Percentiles rank a stretch among this genome's conserved stretches.
Evolutionary conservation across 2,888 invertebrate species (phyloP).

Genomic region (Prenolepis imparis): DNA sequence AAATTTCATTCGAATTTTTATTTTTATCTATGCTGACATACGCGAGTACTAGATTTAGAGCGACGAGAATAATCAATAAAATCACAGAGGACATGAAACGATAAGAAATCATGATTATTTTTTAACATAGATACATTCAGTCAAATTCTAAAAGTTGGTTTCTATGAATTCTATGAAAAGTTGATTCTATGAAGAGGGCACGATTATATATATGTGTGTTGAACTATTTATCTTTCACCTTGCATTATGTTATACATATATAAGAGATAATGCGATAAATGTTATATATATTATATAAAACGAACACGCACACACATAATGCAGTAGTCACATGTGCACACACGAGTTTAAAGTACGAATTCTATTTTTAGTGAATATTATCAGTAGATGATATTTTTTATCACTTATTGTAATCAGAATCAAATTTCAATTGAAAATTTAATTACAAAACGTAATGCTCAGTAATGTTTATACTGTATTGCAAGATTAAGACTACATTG

Average conservation of each 20-base stretch:
- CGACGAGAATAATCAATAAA: neutral
- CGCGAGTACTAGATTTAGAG: neutral
- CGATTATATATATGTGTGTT: neutral
- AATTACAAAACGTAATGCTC: neutral
- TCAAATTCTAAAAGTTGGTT: neutral
- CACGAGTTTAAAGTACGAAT: neutral
- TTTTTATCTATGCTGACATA: neutral
- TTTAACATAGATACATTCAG: neutral
- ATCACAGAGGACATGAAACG: neutral
- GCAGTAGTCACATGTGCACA: neutral
- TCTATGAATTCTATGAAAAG: too few relatives aligned
- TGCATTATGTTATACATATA: neutral
- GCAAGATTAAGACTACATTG: conserved; percentile 6
- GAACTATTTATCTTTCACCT: neutral
- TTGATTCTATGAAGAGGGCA: too few relatives aligned
- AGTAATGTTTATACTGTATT: conserved; percentile 10
- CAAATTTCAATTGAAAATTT: neutral
- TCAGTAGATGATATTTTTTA: neutral
- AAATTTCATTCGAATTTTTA: neutral
- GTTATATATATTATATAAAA: neutral
- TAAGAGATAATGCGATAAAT: conserved; percentile 17
- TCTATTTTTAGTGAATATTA: neutral
- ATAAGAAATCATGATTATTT: conserved; percentile 18
- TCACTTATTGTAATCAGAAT: conserved; percentile 8
- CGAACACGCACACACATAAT: neutral